phyloP scores from a whole-genome alignment of 1,140 invertebrate genomes.

The Propsilocerus akamusi region DNA sequence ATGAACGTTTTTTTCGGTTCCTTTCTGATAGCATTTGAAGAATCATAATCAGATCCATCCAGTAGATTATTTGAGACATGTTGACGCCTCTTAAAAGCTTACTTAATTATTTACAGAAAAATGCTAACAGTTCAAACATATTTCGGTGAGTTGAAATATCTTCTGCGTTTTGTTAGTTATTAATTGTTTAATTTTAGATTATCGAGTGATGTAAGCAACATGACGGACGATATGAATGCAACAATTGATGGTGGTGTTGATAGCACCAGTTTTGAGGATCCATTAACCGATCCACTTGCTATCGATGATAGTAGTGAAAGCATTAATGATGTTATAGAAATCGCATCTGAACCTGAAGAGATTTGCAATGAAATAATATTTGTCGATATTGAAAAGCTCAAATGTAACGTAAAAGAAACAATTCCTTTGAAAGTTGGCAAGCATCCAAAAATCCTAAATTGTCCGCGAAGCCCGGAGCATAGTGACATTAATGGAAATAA shows the following conservation, averaged over 20 bases:
- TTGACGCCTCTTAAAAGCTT: conserved; percentile 23
- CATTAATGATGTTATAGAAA: background rate
- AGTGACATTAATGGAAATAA: background rate
- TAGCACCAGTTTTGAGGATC: conserved; percentile 8
- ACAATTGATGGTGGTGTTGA: conserved; percentile 9
- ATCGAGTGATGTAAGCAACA: conserved; percentile 2
- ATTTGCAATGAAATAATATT: background rate
- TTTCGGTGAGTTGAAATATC: conserved; percentile 11
- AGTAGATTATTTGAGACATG: too few species aligned
- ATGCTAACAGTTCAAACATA: conserved; percentile 19
- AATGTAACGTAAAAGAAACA: background rate
- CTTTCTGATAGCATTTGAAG: too few species aligned
- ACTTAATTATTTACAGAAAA: conserved; percentile 23
- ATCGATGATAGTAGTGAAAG: conserved; percentile 11
- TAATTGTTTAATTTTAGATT: conserved; percentile 6
- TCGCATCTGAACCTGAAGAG: background rate
- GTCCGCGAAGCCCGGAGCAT: background rate
- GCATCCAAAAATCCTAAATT: background rate
- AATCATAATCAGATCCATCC: too few species aligned
- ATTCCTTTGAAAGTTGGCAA: background rate
- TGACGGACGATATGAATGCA: conserved; percentile 11
- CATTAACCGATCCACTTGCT: conserved; percentile 19
- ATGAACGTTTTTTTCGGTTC: too few species aligned
- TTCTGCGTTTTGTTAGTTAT: background rate
- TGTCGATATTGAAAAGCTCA: background rate